Conservation (phyloP, 2,888 invertebrate species). For the Bombyx huttoni region DNA sequence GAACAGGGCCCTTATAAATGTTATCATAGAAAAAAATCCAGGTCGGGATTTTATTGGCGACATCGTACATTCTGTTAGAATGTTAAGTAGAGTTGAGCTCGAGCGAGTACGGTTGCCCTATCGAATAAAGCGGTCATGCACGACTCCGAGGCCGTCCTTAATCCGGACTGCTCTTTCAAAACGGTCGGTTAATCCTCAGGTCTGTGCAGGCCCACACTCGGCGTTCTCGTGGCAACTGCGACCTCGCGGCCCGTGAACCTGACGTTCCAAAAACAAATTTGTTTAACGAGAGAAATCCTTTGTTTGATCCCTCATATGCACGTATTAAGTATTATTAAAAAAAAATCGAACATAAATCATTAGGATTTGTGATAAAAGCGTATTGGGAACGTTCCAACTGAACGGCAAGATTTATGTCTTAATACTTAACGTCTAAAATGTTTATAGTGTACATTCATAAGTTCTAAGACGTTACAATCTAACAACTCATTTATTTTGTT, state of each 20-base stretch:
- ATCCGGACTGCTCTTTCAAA: slow-evolving; percentile 8
- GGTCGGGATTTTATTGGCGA: slow-evolving; percentile 60
- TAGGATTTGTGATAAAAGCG: slow-evolving; percentile 15
- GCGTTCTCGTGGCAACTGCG: slow-evolving; percentile 48
- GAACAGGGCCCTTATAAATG: slow-evolving; percentile 45
- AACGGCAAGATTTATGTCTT: slow-evolving; percentile 22
- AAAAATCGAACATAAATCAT: slow-evolving; percentile 15
- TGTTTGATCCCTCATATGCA: slow-evolving; percentile 38
- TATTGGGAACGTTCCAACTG: slow-evolving; percentile 29
- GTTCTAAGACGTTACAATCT: slow-evolving; percentile 15
- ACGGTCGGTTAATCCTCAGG: slow-evolving; percentile 34
- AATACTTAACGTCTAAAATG: slow-evolving; percentile 7
- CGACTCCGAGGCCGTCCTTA: slow-evolving; percentile 3
- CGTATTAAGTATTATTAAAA: slow-evolving; percentile 2
- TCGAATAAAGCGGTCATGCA: slow-evolving; percentile 7
- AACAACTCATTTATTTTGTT: slow-evolving; percentile 5
- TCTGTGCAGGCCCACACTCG: slow-evolving; percentile 36
- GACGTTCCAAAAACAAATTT: slow-evolving; percentile 43
- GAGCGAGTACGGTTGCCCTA: slow-evolving; percentile 32
- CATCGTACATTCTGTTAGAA: slow-evolving; percentile 51
- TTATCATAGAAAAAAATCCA: slow-evolving; percentile 49
- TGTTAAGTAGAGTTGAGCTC: slow-evolving; percentile 63
- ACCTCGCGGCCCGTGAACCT: slow-evolving; percentile 46
- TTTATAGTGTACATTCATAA: slow-evolving; percentile 18
- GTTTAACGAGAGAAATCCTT: slow-evolving; percentile 41